These are phyloP conservation scores for Corythornis vintsioides DNA, from an alignment of 2,113 vertebrate genomes.

Conservation along the genomic window DNA sequence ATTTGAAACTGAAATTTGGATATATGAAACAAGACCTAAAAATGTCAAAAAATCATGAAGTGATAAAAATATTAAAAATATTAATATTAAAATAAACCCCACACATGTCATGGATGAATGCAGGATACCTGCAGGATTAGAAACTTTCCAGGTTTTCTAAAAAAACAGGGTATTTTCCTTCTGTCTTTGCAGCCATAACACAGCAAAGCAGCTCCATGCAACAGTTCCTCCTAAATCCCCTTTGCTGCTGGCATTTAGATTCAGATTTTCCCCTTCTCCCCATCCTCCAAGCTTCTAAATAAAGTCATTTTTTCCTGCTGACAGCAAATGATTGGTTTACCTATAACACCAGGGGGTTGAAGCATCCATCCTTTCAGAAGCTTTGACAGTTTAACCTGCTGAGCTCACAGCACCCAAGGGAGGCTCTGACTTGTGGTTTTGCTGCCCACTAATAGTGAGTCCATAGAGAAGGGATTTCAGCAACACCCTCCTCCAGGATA, in stretches of 20 bases:
- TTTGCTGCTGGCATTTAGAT: constrained; percentile 49
- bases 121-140: neutral
- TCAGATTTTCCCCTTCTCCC: constrained; percentile 5
- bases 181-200: neutral
- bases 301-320: constrained; percentile 88
- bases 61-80: neutral
- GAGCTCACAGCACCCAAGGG: constrained; percentile 88
- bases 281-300: constrained; percentile 76
- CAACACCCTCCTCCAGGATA: constrained; percentile 80
- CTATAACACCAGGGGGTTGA: constrained; percentile 83
- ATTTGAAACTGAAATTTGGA: neutral
- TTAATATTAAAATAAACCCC: neutral
- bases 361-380: constrained; percentile 91
- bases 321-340: constrained; percentile 91
- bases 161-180: neutral
- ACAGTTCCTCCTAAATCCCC: constrained; percentile 45
- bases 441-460: constrained; percentile 84
- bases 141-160: neutral
- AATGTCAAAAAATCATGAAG: neutral
- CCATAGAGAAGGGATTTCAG: constrained; percentile 82
- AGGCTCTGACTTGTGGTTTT: constrained; percentile 83
- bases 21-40: neutral
- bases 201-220: neutral
- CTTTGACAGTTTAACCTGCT: constrained; percentile 91
- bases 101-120: neutral